Base-by-base conservation (phyloP, 2,888 invertebrate genomes). In the Apamea crenata region DNA sequence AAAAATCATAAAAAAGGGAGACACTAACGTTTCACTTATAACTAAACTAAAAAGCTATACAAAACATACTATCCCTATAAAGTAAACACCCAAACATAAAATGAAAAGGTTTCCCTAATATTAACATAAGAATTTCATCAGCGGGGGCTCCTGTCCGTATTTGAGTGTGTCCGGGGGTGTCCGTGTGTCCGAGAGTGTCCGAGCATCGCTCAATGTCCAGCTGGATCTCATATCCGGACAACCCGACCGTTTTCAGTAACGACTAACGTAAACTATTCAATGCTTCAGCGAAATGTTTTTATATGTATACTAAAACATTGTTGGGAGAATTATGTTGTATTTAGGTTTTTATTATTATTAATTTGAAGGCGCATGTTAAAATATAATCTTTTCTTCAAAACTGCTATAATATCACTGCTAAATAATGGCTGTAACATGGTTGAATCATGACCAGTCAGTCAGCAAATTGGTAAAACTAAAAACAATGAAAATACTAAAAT, bases 41-140 rank as follows among this genome's bases (percentile, higher is more conserved):
- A 68, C 32, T 63, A 77, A 81, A 82, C 70, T 70, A 78, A 72
- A 68, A 86, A 82, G 74, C 21, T 36, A 72, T 56, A 81, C 71
- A 72, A 68, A 83, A 68, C 80, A 47, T 59, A 74, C 47, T 18
- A 53, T 66, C 61, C 84, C 40, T 73, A 53, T 29, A 87, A 50
- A 69, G 68, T 72, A 73, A 77, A 76, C 70, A 80, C 44, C 61
- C 77, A 40, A 73, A 83, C 84, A 88, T 85, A 88, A 87, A 88
- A 82, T 85, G 87, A 83, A 87, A 86, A 88, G 82, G 83, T 79
- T 84, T 68, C 85, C 83, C 74, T 78, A 75, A 84, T 89, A 90
- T 90, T 90, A 87, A 87, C 90, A 90, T 90, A 91, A 90, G 91
- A 90, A 91, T 90, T 90, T 90, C 90, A 90, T 90, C 90, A 90